Evolutionary conservation across 2,888 invertebrate genomes (phyloP).

Genomic region (Lycocerus yunnanus): DNA sequence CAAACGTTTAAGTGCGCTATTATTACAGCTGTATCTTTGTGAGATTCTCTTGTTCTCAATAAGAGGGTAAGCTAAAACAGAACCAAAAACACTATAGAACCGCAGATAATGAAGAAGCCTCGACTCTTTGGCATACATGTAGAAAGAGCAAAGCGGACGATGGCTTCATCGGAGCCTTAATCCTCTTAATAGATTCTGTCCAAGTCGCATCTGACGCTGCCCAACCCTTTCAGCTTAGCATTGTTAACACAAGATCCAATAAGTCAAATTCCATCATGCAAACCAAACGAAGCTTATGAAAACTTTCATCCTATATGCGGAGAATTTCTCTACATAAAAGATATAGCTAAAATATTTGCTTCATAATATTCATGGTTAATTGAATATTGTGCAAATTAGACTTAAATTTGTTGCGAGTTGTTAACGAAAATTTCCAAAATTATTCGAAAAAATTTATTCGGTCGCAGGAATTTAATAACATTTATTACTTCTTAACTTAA

Average conservation of each 20-base stretch:
- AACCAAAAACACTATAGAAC: constrained; percentile 36
- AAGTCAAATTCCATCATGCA: constrained; percentile 48
- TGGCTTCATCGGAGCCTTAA: constrained; percentile 56
- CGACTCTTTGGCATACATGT: constrained; percentile 42
- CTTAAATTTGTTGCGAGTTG: neutral
- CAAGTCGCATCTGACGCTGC: constrained; percentile 51
- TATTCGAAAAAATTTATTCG: neutral
- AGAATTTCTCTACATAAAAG: constrained; percentile 26
- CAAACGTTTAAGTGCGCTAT: constrained; percentile 7
- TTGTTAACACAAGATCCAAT: constrained; percentile 56
- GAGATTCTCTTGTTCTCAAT: constrained; percentile 17
- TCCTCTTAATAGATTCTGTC: constrained; percentile 59
- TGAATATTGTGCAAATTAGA: neutral
- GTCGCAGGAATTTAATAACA: neutral
- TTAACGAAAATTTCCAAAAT: neutral
- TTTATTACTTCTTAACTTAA: neutral
- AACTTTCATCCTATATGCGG: constrained; percentile 26
- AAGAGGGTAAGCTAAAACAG: constrained; percentile 22
- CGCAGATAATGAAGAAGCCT: constrained; percentile 54
- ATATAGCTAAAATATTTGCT: constrained; percentile 13
- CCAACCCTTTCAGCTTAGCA: constrained; percentile 55
- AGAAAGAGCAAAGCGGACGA: constrained; percentile 39
- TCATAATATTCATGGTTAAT: neutral
- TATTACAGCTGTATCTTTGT: constrained; percentile 24
- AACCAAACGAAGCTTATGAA: constrained; percentile 33